Evolutionary conservation across 1,140 invertebrate species (phyloP), one percentile per base, ranked within the genome.

Genomic region (Matsumurasca onukii): DNA sequence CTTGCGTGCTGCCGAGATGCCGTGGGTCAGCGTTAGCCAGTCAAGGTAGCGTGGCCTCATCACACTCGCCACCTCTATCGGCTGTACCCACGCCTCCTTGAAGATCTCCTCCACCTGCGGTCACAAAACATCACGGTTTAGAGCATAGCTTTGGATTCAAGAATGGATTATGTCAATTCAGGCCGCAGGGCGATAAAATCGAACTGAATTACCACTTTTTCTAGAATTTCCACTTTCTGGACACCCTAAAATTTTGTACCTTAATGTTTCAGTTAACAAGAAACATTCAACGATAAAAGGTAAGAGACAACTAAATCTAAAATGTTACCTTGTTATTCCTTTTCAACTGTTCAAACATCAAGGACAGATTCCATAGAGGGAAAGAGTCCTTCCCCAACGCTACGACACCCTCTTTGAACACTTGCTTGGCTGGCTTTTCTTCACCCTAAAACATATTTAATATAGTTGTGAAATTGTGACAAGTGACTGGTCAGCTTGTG

Each of bases 11-110:
- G 71, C 73, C 57, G 76, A 69, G 30, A 85, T 82, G 48, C 77
- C 82, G 78, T 57, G 59, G 45, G 68, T 68, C 61, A 76, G 67
- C 13, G 79, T 77, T 15, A 82, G 68, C 80, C 82, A 83, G 69
- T 84, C 80, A 3, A 86, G 72, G 57, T 82, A 84, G 24, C 74
- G 61, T n/a, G 80, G 78, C 75, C 82, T 83, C 59, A 85, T 77
- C 51, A 75, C 73, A 31, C 70, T 75, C 2, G 79, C 73, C 59
- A 84, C 78, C n/a, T 55, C 72, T 15, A 70, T 67, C 55, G 78
- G 70, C n/a, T 74, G 72, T 52, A 75, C 71, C 20, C 84, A 62
- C 30, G 79, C 81, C 57, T 80, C 77, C 70, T 80, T 70, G 62
- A 81, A 83, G 59, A 83, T 73, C 69, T 80, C 75, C 72, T 84